Conservation (phyloP, 2,797 vertebrate genomes). For the Rhinatrema bivittatum region DNA sequence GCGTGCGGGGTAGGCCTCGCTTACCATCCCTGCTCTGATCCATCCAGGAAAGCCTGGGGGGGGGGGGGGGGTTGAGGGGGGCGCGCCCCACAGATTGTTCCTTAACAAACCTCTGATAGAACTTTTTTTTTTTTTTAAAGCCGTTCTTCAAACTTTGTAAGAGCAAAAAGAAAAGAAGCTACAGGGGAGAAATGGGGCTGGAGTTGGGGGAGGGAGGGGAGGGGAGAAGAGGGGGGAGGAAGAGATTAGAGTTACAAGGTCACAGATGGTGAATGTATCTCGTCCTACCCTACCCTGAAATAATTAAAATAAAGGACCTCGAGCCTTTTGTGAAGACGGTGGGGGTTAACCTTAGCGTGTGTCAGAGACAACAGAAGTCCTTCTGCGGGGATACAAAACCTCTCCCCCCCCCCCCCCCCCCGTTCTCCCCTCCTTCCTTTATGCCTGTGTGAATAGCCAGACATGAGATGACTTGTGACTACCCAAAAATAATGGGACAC, state of each 20-base stretch:
- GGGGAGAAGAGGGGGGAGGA: constrained; percentile 3
- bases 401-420: constrained; percentile 21
- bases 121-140: no score
- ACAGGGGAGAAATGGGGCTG: no score
- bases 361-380: constrained; percentile 56
- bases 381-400: constrained; percentile 57
- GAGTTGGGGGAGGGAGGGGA: constrained; percentile 18
- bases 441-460: constrained; percentile 50
- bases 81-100: background rate
- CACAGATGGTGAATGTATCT: constrained; percentile 69
- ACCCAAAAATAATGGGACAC: constrained; percentile 53
- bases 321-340: constrained; percentile 59
- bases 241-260: constrained; percentile 53
- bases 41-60: no score
- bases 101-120: no score
- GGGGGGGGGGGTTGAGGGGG: no score
- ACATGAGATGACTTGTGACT: constrained; percentile 61
- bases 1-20: no score
- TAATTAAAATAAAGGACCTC: constrained; percentile 58
- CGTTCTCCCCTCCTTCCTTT: constrained; percentile 26
- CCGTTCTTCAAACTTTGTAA: no score
- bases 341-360: constrained; percentile 66
- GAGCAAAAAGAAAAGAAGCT: no score
- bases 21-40: no score
- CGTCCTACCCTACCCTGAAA: constrained; percentile 51